Evolutionary conservation across 2,797 vertebrate genomes (phyloP).

Genomic region (Pangasius sanitwongsei): DNA sequence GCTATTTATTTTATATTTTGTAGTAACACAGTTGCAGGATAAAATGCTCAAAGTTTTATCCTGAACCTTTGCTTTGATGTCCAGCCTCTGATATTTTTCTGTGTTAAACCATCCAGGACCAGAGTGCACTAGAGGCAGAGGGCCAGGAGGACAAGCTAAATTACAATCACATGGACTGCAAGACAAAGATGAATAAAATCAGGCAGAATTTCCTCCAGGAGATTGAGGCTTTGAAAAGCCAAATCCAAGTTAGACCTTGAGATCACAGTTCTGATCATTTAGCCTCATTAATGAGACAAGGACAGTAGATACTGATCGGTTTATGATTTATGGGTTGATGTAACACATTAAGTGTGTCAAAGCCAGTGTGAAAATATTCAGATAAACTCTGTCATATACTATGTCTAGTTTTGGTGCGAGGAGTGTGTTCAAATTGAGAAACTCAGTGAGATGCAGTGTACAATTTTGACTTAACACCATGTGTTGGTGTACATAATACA

Average conservation of each 20-base stretch:
- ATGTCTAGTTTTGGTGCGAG: too few relatives aligned
- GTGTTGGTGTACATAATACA: background rate
- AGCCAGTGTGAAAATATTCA: too few relatives aligned
- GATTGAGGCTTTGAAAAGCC: slow-evolving; percentile 74
- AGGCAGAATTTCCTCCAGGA: slow-evolving; percentile 76
- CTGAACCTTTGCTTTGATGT: slow-evolving; percentile 17
- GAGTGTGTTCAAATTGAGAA: too few relatives aligned
- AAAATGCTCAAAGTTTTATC: background rate
- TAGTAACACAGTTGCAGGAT: too few relatives aligned
- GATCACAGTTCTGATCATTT: background rate
- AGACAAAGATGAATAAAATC: slow-evolving; percentile 85
- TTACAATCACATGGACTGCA: slow-evolving; percentile 86
- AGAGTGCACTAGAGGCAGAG: slow-evolving; percentile 84
- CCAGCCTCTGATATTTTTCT: slow-evolving; percentile 68
- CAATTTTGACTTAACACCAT: too few relatives aligned
- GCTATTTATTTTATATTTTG: too few relatives aligned
- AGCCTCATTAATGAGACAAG: background rate
- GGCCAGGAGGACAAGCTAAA: slow-evolving; percentile 84
- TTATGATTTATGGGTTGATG: background rate
- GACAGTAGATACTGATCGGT: background rate
- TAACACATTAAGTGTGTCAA: background rate
- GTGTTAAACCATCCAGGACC: slow-evolving; percentile 69
- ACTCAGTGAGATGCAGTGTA: too few relatives aligned
- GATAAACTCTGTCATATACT: too few relatives aligned
- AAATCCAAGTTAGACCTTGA: slow-evolving; percentile 78